Evolutionary conservation across 2,888 invertebrate genomes (phyloP), one percentile per base, ranked within the genome.

Genomic region (Alentia gelatinosa): DNA sequence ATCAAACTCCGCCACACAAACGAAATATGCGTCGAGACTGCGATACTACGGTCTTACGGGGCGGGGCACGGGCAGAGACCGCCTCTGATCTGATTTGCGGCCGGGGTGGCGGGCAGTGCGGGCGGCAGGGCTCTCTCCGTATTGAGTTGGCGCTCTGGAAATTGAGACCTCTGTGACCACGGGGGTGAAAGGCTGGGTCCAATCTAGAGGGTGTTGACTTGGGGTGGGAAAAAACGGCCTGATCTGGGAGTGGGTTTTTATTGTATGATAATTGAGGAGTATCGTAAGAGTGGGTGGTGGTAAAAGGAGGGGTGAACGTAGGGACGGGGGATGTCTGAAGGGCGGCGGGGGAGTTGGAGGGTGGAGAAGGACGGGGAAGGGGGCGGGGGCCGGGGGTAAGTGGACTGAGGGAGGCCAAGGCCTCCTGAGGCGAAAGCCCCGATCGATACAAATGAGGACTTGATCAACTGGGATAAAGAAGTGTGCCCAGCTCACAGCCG

Each of bases 391-490:
- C n/a, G 39, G 15, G 37, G 40, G 40, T 1, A 39, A 39, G 83
- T 79, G n/a, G 30, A 35, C 19, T 79, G 83, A 1, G 37, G 83
- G 37, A 39, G 37, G 33, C n/a, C 15, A 83, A 83, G 39, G 83
- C n/a, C 0, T 15, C 26, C n/a, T 23, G 12, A 7, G 35, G 83
- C 15, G 83, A 83, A 30, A 68, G 47, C 30, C 47, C 42, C n/a
- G 86, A 86, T 86, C 86, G 50, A 86, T 86, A 86, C 47, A 47
- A 50, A 86, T 86, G 86, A 33, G 19, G 26, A 86, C 42, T 47
- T 86, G 86, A 86, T 86, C 86, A 86, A 30, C 50, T 30, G 42
- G 86, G 86, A 86, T 86, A 86, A 86, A n/a, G 33, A 26, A 50
- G 47, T 86, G 47, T 9, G 50, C 56, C 56, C 56, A 56, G n/a